Evolutionary conservation across 2,113 vertebrate species (phyloP), one percentile per base, ranked within the genome.

Genomic region (Corythornis vintsioides): DNA sequence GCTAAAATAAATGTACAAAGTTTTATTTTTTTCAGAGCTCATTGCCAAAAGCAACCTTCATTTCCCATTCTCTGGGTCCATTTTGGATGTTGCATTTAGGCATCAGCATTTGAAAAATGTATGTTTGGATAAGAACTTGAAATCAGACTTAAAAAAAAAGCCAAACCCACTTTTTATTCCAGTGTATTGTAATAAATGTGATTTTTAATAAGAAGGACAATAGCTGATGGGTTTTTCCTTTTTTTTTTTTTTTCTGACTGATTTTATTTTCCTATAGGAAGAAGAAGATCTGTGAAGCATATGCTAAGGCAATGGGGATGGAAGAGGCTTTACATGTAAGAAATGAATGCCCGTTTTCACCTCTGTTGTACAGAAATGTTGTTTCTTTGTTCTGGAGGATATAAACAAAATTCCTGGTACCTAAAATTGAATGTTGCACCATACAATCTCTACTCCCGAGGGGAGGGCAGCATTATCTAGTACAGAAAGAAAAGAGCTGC

Each of bases 321-420:
- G 97, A 99, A 56, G 98, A 99, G 83, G 99, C 99, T 55, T 98
- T 99, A 95, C 95, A 98, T 77, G 99, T 99, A 98, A 99, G 98
- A 91, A 94, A 48, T n/a, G 17, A 71, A 61, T 69, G 33, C 24
- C 43, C 73, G 64, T 17, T 88, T 81, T 93, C 47, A 42, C 50
- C 25, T 88, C 17, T 83, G 56, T 88, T 91, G 56, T 81, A 48
- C 77, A 73, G 20, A 69, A 65, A 63, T 43, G 26, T 72, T 95
- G 8, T 9, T 91, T 8, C 55, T 93, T 95, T 84, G 20, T 57
- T 96, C 57, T 90, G 60, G 53, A 71, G 61, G 29, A 55, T 80
- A 74, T 94, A 92, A 53, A 24, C 45, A 84, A 82, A 72, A 65
- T 72, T 75, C 48, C 29, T 60, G 33, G 20, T 55, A 72, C 50